A percentile compares a stretch with the other conserved stretches of the same genome.
Evolutionary conservation across 2,797 vertebrate genomes (phyloP).

Genomic region (Sylvilagus floridanus): DNA sequence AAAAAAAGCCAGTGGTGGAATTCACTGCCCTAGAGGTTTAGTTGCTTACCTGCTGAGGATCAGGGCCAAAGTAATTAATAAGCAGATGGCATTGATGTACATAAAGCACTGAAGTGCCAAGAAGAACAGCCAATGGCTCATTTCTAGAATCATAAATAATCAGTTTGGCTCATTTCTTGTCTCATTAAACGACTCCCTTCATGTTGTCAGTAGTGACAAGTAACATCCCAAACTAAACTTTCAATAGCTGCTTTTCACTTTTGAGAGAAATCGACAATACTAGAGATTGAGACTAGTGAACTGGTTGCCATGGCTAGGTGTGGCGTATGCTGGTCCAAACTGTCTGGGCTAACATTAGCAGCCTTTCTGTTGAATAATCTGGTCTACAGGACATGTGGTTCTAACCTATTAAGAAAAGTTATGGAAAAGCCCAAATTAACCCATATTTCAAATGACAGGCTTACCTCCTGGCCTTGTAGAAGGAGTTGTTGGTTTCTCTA

Average conservation of each 20-base stretch:
- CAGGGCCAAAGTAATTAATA: neutral
- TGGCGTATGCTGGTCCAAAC: neutral
- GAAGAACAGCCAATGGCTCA: neutral
- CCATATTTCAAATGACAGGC: slow-evolving; percentile 11
- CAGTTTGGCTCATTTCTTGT: neutral
- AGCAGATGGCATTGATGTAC: neutral
- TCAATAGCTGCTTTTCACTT: slow-evolving; percentile 16
- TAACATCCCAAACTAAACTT: slow-evolving; percentile 30
- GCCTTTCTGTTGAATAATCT: slow-evolving; percentile 17
- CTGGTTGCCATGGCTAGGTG: neutral
- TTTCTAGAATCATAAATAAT: neutral
- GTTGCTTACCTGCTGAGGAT: slow-evolving; percentile 13
- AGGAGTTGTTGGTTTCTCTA: slow-evolving; percentile 83
- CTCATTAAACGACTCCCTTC: slow-evolving; percentile 12
- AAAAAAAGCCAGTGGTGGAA: slow-evolving; percentile 33
- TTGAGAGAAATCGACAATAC: neutral
- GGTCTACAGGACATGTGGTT: neutral
- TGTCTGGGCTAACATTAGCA: neutral
- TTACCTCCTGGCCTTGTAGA: slow-evolving; percentile 81
- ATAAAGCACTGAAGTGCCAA: neutral
- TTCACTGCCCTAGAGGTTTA: neutral
- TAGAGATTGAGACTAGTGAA: neutral
- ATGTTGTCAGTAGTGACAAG: slow-evolving; percentile 20
- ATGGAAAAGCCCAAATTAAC: slow-evolving; percentile 1
- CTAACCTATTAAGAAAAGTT: neutral